phyloP scores from a whole-genome alignment of 2,113 vertebrate genomes.

The Circaetus cinerascens region DNA sequence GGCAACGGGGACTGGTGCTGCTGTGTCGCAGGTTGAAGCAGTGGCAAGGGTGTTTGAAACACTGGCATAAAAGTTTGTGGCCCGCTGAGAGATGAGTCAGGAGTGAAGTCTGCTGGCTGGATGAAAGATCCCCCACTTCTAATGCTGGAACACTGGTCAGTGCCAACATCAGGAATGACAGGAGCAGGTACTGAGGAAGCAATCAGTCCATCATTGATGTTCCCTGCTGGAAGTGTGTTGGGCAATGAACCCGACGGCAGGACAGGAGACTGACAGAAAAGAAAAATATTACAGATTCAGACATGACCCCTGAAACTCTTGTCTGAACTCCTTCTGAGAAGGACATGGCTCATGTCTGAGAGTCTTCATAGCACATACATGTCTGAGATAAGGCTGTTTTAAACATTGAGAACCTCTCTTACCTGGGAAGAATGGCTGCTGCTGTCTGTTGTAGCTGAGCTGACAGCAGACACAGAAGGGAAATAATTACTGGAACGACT shows the following conservation, averaged over 20 bases:
- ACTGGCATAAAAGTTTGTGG: constrained; percentile 69
- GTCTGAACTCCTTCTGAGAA: background rate
- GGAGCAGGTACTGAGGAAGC: constrained; percentile 62
- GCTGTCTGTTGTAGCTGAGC: constrained; percentile 66
- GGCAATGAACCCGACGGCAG: constrained; percentile 66
- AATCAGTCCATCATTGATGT: constrained; percentile 72
- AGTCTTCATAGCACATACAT: background rate
- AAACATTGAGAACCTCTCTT: background rate
- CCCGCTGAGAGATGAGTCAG: constrained; percentile 30
- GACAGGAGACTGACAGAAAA: constrained; percentile 72
- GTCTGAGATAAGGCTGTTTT: background rate
- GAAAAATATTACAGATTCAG: background rate
- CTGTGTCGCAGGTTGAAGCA: constrained; percentile 42
- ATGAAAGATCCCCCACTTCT: constrained; percentile 59
- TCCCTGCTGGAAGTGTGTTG: constrained; percentile 58
- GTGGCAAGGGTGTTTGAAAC: constrained; percentile 61
- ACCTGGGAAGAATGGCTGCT: constrained; percentile 83
- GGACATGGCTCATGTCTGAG: background rate
- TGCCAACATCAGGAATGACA: constrained; percentile 63
- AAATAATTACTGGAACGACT: constrained; percentile 77
- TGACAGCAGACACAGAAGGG: constrained; percentile 76
- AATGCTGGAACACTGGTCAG: constrained; percentile 52
- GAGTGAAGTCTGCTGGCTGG: constrained; percentile 61
- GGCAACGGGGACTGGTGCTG: constrained; percentile 52
- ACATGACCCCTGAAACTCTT: background rate